phyloP scores from a whole-genome alignment of 2,888 invertebrate species.

The Periphyllus acericola region DNA sequence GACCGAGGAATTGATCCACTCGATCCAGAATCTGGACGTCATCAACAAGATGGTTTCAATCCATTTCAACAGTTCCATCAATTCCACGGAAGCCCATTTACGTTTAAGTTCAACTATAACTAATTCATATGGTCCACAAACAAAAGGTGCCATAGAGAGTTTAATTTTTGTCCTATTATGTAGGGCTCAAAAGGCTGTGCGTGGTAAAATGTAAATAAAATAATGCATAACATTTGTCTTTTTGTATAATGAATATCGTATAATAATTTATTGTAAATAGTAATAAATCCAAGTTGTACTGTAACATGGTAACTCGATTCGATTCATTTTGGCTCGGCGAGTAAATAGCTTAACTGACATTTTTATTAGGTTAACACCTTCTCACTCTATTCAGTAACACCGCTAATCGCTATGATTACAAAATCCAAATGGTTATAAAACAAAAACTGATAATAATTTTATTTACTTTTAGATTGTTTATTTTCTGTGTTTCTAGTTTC shows the following conservation, averaged over 20 bases:
- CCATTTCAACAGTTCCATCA: conserved; percentile 80
- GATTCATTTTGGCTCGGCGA: neutral
- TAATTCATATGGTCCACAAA: conserved; percentile 66
- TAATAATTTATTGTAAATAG: conserved; percentile 57
- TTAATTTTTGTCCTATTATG: conserved; percentile 45
- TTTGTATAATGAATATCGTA: conserved; percentile 27
- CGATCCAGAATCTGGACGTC: conserved; percentile 86
- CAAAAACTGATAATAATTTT: neutral
- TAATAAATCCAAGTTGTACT: conserved; percentile 27
- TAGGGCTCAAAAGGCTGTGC: conserved; percentile 59
- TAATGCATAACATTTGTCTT: conserved; percentile 26
- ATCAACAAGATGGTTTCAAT: conserved; percentile 74
- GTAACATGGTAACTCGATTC: conserved; percentile 30
- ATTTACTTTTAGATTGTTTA: conserved; percentile 30
- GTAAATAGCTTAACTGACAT: conserved; percentile 13
- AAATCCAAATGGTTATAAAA: neutral
- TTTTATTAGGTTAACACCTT: conserved; percentile 38
- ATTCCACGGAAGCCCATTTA: conserved; percentile 90
- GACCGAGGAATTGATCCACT: conserved; percentile 96
- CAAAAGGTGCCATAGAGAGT: conserved; percentile 48
- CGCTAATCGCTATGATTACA: neutral
- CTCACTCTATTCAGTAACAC: conserved; percentile 22
- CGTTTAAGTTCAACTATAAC: conserved; percentile 97
- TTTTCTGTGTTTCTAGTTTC: neutral
- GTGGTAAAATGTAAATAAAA: conserved; percentile 56